Evolutionary conservation across 2,113 vertebrate genomes (phyloP), one percentile per base, ranked within the genome.

Genomic region (Platichthys flesus): DNA sequence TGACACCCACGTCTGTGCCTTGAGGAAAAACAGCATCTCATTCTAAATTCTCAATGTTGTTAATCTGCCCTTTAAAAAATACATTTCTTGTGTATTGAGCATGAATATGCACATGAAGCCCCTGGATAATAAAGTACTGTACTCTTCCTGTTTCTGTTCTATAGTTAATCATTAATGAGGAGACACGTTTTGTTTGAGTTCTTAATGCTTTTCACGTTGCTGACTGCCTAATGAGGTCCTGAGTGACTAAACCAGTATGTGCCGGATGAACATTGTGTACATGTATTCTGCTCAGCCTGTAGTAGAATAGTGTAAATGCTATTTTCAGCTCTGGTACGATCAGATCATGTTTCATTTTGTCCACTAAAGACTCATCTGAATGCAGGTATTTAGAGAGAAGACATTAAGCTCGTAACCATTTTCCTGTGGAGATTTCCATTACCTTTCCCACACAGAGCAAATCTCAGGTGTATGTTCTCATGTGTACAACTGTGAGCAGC

Each of bases 261-360:
- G 54, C 24, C 60, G 28, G 28, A 69, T 71, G 15, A 24, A 24
- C 8, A 42, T 14, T 13, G 47, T 64, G 47, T 57, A 58, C 40
- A 52, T n/a, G n/a, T 26, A 42, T 47, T 16, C n/a, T 18, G 14
- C 37, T 60, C 54, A 54, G 24, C 9, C 23, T 21, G 45, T 55
- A 56, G 37, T 21, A 9, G n/a, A 55, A 18, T 9, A 55, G 8
- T 26, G 23, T 12, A 55, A 8, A 58, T 7, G 62, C 45, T 68
- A 64, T 77, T 64, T 82, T 79, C 15, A 71, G 54, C 54, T 62
- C 54, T 40, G 45, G 31, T 9, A 59, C 16, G 18, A 63, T 63
- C 12, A 64, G 15, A 56, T 70, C 59, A 26, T 20, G 13, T 6
- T 62, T 62, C 35, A 28, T 20, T 55, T 66, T 8, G 0, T 28